Evolutionary conservation across 1,140 invertebrate genomes (phyloP), one percentile per base, ranked within the genome.

Genomic region (Euura lappo): DNA sequence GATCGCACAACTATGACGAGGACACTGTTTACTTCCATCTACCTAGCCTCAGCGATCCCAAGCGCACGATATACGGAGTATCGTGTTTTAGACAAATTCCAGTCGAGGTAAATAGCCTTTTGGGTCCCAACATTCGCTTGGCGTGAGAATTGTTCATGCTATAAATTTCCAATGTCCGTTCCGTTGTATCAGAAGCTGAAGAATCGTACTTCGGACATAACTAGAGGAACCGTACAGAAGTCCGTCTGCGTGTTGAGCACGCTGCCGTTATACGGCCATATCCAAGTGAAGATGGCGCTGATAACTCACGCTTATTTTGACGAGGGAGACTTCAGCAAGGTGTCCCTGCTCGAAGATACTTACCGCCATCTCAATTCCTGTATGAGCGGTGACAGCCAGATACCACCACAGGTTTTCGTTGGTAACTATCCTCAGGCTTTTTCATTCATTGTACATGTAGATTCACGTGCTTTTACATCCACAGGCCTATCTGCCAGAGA

Each of bases 71-170:
- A 7, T 99, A 94, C 91, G 97, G 97, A 6, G 94, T 99, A 73
- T 99, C 98, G 28, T 99, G 98, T 89, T 99, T 98, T 86, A 90
- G 97, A 76, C 98, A 99, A 90, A 99, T 99, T 80, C 95, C 97
- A 79, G 93, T 98, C 11, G 96, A 98, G 89, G 96, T 98, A 89
- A 84, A 76, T 78, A 51, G 28, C 11, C 10, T 42, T 46, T 43
- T 28, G 11, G 65, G 51, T 11, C 72, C 45, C 10, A 65, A 13
- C 45, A 2, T 11, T 65, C 11, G 6, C 47, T 45, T 45, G 11
- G 43, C 13, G 28, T 28, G 28, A 28, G 28, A 28, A 28, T 28
- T 0, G 28, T 1, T 28, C 28, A 0, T 28, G 44, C 3, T 45
- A 45, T 13, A 42, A 67, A 69, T 69, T 60, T 44, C 46, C 71